These are phyloP conservation scores for Ellobius talpinus DNA, from an alignment of 2,113 vertebrate species.

Conservation along the genomic window DNA sequence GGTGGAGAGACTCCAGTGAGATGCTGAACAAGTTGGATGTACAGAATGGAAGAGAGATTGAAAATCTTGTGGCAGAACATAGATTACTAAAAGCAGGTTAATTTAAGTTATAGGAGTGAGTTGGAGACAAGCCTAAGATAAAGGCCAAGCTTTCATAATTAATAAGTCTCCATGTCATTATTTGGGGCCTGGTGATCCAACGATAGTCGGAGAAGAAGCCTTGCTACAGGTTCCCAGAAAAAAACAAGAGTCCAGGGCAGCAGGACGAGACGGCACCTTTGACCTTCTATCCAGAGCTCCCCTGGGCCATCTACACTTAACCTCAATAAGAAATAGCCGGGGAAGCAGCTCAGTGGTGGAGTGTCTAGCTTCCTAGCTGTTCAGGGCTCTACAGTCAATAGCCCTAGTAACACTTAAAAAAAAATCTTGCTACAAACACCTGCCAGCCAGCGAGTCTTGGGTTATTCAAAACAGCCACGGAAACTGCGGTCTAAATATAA, in stretches of 20 bases:
- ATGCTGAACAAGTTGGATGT: background rate
- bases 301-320: background rate
- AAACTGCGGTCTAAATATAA: slow-evolving; percentile 39
- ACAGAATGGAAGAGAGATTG: background rate
- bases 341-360: background rate
- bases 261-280: background rate
- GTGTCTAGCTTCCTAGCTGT: background rate
- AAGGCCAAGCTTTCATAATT: background rate
- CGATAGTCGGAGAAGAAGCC: background rate
- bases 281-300: slow-evolving; percentile 35
- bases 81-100: background rate
- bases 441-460: slow-evolving; percentile 1
- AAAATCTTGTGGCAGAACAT: background rate
- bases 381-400: background rate
- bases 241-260: slow-evolving; percentile 15
- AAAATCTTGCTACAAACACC: slow-evolving; percentile 24
- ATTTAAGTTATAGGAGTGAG: background rate
- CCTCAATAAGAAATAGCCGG: background rate
- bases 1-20: background rate
- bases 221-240: slow-evolving; percentile 13
- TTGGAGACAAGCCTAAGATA: background rate
- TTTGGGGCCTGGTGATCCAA: background rate
- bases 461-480: background rate
- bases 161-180: background rate
- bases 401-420: background rate